phyloP scores from a whole-genome alignment of 2,797 vertebrate species.

The Brachyrhaphis roseni region DNA sequence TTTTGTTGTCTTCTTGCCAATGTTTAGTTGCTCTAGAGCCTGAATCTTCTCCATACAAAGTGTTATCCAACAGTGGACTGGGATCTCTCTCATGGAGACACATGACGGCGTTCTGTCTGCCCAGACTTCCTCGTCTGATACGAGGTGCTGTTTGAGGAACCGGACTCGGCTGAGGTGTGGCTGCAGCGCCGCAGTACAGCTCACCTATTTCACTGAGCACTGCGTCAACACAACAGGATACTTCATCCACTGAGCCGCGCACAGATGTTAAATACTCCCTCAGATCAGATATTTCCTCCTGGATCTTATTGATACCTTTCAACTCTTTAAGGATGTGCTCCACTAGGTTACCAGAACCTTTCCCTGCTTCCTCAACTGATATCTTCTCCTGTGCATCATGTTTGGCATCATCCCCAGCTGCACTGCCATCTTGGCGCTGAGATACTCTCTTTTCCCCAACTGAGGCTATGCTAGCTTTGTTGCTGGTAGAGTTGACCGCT shows the following conservation, averaged over 20 bases:
- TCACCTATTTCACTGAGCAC: constrained; percentile 84
- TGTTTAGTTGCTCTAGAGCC: constrained; percentile 52
- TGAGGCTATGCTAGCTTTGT: constrained; percentile 21
- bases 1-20: constrained; percentile 33
- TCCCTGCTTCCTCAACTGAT: constrained; percentile 48
- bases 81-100: constrained; percentile 68
- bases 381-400: constrained; percentile 49
- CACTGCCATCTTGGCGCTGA: constrained; percentile 65
- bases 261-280: constrained; percentile 83
- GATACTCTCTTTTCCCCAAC: constrained; percentile 51
- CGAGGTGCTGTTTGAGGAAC: constrained; percentile 48
- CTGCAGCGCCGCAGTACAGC: constrained; percentile 74
- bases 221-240: constrained; percentile 84
- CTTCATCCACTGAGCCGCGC: constrained; percentile 84
- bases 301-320: constrained; percentile 85
- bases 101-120: constrained; percentile 70
- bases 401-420: constrained; percentile 65
- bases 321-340: constrained; percentile 85
- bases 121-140: constrained; percentile 65
- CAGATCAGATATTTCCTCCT: constrained; percentile 84
- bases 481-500: constrained; percentile 60
- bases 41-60: constrained; percentile 79
- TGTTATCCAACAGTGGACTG: constrained; percentile 78
- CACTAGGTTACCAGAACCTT: constrained; percentile 75
- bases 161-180: constrained; percentile 54